Evolutionary conservation across 2,888 invertebrate genomes (phyloP).

Genomic region (Phytoseiulus persimilis): DNA sequence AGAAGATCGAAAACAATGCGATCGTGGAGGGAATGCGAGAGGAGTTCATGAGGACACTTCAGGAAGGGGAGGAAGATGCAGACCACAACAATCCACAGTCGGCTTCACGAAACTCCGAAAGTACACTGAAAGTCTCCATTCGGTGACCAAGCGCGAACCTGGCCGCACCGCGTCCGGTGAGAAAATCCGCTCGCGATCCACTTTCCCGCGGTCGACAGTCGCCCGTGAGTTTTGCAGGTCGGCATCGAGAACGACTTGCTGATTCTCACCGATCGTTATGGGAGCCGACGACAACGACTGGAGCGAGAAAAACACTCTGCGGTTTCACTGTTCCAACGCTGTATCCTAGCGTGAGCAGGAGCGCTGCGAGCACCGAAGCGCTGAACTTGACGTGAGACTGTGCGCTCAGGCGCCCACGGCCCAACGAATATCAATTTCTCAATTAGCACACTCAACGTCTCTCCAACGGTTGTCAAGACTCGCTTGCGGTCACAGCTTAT

Average conservation of each 20-base stretch:
- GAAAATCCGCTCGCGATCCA: too few relatives aligned
- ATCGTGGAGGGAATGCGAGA: too few relatives aligned
- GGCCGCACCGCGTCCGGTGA: too few relatives aligned
- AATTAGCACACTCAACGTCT: not conserved
- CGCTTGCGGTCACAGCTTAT: not conserved
- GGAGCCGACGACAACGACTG: not conserved
- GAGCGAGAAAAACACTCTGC: not conserved
- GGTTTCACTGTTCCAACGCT: not conserved
- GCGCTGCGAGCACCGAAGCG: not conserved
- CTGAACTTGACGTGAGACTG: not conserved
- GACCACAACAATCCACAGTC: too few relatives aligned
- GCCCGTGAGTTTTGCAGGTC: too few relatives aligned
- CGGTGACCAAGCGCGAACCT: too few relatives aligned
- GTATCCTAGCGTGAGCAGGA: not conserved
- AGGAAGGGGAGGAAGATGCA: too few relatives aligned
- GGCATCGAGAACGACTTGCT: not conserved
- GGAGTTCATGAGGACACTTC: too few relatives aligned
- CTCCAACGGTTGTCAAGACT: not conserved
- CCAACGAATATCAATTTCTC: not conserved
- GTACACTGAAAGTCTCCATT: too few relatives aligned
- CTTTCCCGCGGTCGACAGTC: too few relatives aligned
- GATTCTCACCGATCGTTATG: not conserved
- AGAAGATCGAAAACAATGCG: too few relatives aligned
- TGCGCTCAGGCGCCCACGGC: not conserved
- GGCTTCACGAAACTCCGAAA: too few relatives aligned